Percentiles rank a stretch among this genome's conserved stretches.
These are phyloP conservation scores for Periparus ater DNA, from an alignment of 2,797 vertebrate genomes.

Conservation along the genomic window DNA sequence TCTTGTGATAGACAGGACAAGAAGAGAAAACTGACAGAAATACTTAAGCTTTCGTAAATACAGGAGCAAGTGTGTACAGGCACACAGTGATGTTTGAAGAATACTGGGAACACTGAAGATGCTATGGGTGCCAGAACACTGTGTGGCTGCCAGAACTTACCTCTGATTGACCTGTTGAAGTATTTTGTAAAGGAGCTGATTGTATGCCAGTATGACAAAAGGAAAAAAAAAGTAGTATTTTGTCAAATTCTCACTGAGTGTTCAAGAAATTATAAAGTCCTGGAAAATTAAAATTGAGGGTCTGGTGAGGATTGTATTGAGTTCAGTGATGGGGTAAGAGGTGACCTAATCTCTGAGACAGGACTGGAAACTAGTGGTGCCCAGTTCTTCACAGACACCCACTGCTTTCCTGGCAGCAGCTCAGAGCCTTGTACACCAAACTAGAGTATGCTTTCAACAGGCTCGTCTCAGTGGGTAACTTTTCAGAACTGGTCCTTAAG, in stretches of 20 bases:
- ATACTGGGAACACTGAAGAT: neutral
- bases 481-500: neutral
- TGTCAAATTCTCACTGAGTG: neutral
- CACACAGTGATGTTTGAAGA: neutral
- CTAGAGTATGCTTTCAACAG: neutral
- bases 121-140: neutral
- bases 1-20: neutral
- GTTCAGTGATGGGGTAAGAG: neutral
- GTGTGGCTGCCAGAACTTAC: neutral
- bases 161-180: neutral
- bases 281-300: neutral
- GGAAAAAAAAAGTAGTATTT: neutral
- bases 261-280: neutral
- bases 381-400: neutral
- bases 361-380: neutral
- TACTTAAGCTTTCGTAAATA: neutral
- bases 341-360: neutral
- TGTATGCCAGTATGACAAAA: neutral
- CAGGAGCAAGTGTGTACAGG: neutral
- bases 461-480: neutral
- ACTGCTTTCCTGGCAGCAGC: neutral
- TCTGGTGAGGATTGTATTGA: neutral
- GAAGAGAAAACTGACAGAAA: neutral
- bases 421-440: neutral
- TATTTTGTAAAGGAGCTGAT: neutral